Evolutionary conservation across 2,113 vertebrate species (phyloP).

Genomic region (Carassius auratus): DNA sequence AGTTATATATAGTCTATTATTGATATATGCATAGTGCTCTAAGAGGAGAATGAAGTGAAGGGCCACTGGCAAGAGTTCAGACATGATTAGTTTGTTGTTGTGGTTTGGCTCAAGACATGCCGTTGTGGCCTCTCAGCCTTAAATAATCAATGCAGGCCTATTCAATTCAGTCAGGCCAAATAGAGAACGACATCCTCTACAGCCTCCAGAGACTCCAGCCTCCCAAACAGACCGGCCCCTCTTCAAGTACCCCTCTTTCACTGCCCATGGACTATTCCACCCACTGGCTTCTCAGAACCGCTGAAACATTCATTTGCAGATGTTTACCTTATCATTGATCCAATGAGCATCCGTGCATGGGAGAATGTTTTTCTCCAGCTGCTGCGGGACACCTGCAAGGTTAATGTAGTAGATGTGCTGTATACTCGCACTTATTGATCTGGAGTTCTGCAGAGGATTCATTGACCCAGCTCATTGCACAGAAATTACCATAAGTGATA

Average conservation of each 20-base stretch:
- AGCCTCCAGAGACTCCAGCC: constrained; percentile 13
- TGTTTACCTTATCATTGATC: constrained; percentile 36
- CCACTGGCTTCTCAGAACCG: constrained; percentile 22
- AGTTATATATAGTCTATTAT: not conserved
- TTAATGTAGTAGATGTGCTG: constrained; percentile 42
- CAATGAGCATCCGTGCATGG: constrained; percentile 4
- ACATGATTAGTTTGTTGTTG: not conserved
- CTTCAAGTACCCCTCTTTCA: constrained; percentile 20
- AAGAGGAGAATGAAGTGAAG: not conserved
- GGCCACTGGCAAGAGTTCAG: not conserved
- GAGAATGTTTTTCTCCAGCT: constrained; percentile 9
- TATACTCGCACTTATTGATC: constrained; percentile 33
- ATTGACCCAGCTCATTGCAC: not conserved
- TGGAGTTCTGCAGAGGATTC: constrained; percentile 25
- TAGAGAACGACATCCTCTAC: constrained; percentile 15
- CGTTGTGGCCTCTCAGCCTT: constrained; percentile 7
- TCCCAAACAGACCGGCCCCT: not conserved
- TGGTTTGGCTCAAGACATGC: constrained; percentile 7
- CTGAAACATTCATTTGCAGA: not conserved
- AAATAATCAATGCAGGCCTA: constrained; percentile 35
- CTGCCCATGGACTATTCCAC: not conserved
- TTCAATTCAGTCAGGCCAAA: constrained; percentile 9
- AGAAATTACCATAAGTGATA: constrained; percentile 3
- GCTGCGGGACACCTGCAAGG: constrained; percentile 42
- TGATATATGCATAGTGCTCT: not conserved